Evolutionary conservation across 2,113 vertebrate species (phyloP).

Genomic region (Oriolus oriolus): DNA sequence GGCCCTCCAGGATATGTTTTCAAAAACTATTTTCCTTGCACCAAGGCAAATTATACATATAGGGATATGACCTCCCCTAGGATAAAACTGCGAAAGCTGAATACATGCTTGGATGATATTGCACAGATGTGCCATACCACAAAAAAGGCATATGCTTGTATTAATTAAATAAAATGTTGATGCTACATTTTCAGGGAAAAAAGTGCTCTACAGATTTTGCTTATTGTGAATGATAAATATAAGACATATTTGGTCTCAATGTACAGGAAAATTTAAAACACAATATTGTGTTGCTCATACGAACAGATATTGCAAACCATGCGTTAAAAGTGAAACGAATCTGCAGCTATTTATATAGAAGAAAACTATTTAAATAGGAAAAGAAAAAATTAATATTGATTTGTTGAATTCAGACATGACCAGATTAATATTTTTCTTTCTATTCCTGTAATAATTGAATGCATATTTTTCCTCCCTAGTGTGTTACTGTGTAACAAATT

Average conservation of each 20-base stretch:
- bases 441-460: neutral
- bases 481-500: neutral
- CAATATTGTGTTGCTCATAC: neutral
- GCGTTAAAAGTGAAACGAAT: neutral
- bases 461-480: neutral
- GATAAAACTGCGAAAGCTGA: neutral
- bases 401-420: neutral
- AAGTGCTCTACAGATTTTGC: neutral
- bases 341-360: neutral
- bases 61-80: neutral
- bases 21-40: neutral
- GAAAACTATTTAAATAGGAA: neutral
- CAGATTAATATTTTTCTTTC: neutral
- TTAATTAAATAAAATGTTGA: neutral
- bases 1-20: neutral
- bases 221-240: neutral
- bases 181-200: neutral
- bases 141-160: neutral
- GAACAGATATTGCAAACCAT: neutral
- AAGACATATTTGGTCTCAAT: neutral
- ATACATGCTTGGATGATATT: neutral
- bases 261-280: neutral
- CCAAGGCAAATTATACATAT: neutral
- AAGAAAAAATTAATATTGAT: neutral
- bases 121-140: neutral